Evolutionary conservation across 2,797 vertebrate species (phyloP).

Genomic region (Epinephelus awoara): DNA sequence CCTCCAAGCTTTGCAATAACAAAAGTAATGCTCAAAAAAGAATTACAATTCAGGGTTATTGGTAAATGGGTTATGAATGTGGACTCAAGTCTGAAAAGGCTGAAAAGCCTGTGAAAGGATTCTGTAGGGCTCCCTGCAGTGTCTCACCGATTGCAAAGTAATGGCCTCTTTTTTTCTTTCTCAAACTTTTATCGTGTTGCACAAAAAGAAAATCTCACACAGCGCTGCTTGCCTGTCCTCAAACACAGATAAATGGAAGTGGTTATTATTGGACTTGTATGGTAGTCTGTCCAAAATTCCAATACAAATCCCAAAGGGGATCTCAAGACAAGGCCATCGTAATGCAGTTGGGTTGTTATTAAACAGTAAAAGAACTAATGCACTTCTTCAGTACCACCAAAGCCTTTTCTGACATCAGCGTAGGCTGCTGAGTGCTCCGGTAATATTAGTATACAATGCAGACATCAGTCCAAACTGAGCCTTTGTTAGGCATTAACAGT

Average conservation of each 20-base stretch:
- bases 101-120: conserved; percentile 22
- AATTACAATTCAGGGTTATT: neutral
- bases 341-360: conserved; percentile 40
- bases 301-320: conserved; percentile 16
- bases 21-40: conserved; percentile 8
- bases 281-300: neutral
- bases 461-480: conserved; percentile 35
- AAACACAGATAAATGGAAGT: conserved; percentile 24
- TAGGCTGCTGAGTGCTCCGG: conserved; percentile 17
- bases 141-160: conserved; percentile 15
- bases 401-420: conserved; percentile 24
- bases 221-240: conserved; percentile 4
- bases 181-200: conserved; percentile 32
- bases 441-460: conserved; percentile 43
- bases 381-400: neutral
- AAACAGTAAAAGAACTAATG: conserved; percentile 24
- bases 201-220: conserved; percentile 34
- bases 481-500: conserved; percentile 52
- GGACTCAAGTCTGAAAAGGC: conserved; percentile 28
- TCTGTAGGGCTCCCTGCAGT: conserved; percentile 19
- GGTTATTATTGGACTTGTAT: conserved; percentile 14
- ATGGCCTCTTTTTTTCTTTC: conserved; percentile 35
- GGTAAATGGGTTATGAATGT: conserved; percentile 32
- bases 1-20: conserved; percentile 15
- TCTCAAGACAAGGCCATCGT: conserved; percentile 10